These are phyloP conservation scores for Crotalus horridus DNA, from an alignment of 2,113 vertebrate species.

Conservation along the genomic window DNA sequence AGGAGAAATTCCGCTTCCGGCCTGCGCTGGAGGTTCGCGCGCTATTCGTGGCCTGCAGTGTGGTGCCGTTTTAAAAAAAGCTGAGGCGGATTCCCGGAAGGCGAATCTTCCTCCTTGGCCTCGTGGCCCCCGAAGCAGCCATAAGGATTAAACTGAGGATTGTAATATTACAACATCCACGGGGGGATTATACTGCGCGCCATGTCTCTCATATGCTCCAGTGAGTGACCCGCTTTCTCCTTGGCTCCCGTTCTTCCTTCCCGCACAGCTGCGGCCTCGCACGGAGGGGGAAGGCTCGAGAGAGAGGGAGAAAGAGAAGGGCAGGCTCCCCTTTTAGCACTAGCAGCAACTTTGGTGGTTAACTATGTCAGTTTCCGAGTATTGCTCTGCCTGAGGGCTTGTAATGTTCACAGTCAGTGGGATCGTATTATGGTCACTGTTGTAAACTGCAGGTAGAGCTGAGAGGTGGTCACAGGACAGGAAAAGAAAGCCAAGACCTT, in stretches of 20 bases:
- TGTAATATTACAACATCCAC: no score
- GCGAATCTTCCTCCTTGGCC: slow-evolving; percentile 10
- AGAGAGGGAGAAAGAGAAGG: no score
- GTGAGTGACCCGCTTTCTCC: slow-evolving; percentile 56
- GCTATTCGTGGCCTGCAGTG: background rate
- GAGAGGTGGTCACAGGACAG: no score
- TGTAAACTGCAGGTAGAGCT: no score
- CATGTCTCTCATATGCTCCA: slow-evolving; percentile 78
- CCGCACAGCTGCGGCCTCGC: background rate
- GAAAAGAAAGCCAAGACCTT: no score
- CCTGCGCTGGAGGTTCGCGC: slow-evolving; percentile 15
- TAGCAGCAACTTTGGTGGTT: background rate
- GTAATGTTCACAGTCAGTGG: no score
- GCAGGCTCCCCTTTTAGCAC: no score
- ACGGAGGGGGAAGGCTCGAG: background rate
- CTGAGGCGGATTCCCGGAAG: slow-evolving; percentile 4
- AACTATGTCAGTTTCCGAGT: background rate
- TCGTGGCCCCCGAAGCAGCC: slow-evolving; percentile 17
- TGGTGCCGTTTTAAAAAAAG: background rate
- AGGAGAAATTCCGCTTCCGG: slow-evolving; percentile 40
- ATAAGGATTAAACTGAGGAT: background rate
- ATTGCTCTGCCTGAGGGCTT: no score
- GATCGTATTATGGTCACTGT: no score
- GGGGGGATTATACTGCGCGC: background rate
- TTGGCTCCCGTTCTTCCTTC: background rate